phyloP scores from a whole-genome alignment of 2,113 vertebrate genomes.

The Lepisosteus osseus region DNA sequence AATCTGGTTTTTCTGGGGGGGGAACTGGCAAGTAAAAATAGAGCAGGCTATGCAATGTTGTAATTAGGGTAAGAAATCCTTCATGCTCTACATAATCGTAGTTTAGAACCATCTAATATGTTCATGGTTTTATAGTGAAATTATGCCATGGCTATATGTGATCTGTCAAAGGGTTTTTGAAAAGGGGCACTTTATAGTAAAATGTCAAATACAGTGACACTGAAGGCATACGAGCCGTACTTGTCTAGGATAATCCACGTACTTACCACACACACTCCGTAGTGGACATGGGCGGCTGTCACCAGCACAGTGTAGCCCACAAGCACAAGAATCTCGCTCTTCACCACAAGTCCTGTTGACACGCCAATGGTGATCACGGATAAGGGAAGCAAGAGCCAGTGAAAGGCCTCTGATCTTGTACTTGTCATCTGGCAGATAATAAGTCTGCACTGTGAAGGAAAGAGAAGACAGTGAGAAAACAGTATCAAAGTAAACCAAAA shows the following conservation, averaged over 20 bases:
- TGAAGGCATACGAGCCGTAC: not conserved
- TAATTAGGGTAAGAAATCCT: too few relatives aligned
- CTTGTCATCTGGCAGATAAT: constrained; percentile 49
- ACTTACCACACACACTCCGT: constrained; percentile 48
- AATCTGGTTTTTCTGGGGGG: too few relatives aligned
- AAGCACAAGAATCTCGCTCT: constrained; percentile 25
- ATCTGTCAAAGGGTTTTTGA: not conserved
- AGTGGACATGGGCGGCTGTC: constrained; percentile 43
- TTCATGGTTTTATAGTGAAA: too few relatives aligned
- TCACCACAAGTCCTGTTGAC: constrained; percentile 24
- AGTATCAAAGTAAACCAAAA: not conserved
- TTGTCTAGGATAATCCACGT: not conserved
- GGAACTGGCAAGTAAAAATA: too few relatives aligned
- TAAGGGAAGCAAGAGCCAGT: constrained; percentile 46
- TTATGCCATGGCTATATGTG: too few relatives aligned
- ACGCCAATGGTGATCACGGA: constrained; percentile 27
- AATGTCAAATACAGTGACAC: not conserved
- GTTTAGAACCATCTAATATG: too few relatives aligned
- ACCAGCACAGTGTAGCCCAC: constrained; percentile 3
- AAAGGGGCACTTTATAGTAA: not conserved
- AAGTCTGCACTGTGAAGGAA: constrained; percentile 40
- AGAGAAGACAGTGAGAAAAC: not conserved
- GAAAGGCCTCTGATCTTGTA: constrained; percentile 36
- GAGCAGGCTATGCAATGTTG: too few relatives aligned
- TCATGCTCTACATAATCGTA: too few relatives aligned